Base-by-base conservation (phyloP, 2,888 invertebrate genomes). In the Lepidochrysops patricia region DNA sequence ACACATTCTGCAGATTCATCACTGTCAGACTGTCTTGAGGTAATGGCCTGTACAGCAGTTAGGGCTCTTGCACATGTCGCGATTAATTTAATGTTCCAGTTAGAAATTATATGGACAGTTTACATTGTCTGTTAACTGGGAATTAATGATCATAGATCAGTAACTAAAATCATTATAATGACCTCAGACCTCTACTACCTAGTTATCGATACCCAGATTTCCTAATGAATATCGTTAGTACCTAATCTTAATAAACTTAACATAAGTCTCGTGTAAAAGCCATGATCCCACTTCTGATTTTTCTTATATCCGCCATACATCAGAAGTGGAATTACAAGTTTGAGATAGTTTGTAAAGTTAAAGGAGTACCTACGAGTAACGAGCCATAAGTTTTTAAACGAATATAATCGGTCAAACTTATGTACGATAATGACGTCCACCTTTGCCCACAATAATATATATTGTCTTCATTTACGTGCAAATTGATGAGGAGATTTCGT, bases 11-110 rank as follows among this genome's bases (percentile, higher is more conserved):
- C 58, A 35, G 61, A 68, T 65, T 63, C 63, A 68, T 70, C 67
- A 66, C 65, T 61, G 63, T 69, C 72, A 68, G 68, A 68, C 67
- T 65, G 67, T 67, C 69, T 63, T 52, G 29, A 57, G 58, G 49
- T 35, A 58, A 49, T 57, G 43, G 43, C 43, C 43, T 34, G 49
- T 59, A 50, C 49, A 56, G 49, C 54, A 49, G 35, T 34, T 48
- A 58, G 43, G 43, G 43, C 15, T 29, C 19, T 9, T 15, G 2
- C 43, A 15, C 43, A 43, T 19, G 43, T 7, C 23, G 12, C 43
- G 43, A 43, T 43, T 43, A 23, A 43, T 4, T 43, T 43, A 23
- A 43, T 4, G 43, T 43, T 43, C 12, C 12, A 43, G 12, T n/a
- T 43, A 43, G 19, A 2, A 29, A 29, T 29, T 9, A 9, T 6